Evolutionary conservation across 1,140 invertebrate species (phyloP).

Genomic region (Meloidogyne hapla): DNA sequence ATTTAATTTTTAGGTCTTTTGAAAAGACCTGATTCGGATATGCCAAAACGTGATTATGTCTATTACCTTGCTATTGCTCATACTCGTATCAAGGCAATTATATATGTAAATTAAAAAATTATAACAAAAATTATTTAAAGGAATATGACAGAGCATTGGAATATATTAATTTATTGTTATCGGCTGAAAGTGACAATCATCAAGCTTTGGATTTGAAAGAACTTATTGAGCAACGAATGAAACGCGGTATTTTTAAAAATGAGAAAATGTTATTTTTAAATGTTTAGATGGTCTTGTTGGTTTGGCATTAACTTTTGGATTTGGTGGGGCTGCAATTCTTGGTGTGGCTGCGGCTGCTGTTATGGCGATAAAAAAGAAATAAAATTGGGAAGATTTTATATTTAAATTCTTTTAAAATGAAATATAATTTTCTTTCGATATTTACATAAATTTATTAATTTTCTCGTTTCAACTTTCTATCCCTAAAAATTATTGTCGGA

Average conservation of each 20-base stretch:
- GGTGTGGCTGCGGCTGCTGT: constrained; percentile 27
- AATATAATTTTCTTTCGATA: not conserved
- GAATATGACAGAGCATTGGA: constrained; percentile 80
- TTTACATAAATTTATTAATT: not conserved
- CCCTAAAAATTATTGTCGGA: not conserved
- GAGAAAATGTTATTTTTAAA: constrained; percentile 12
- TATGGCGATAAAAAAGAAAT: constrained; percentile 24
- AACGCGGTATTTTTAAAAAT: constrained; percentile 72
- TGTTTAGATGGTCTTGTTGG: constrained; percentile 51
- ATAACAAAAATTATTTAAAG: constrained; percentile 66
- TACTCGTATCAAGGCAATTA: constrained; percentile 74
- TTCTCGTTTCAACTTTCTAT: not conserved
- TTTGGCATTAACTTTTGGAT: constrained; percentile 37
- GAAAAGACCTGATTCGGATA: constrained; percentile 74
- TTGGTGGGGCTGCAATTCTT: constrained; percentile 43
- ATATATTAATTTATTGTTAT: constrained; percentile 78
- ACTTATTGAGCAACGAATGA: constrained; percentile 82
- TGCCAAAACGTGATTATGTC: constrained; percentile 81
- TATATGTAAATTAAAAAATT: constrained; percentile 7
- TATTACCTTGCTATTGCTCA: constrained; percentile 90
- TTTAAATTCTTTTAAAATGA: no score
- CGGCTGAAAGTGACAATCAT: constrained; percentile 84
- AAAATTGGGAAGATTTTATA: not conserved
- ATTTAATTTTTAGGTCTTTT: constrained; percentile 73
- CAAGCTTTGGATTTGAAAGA: constrained; percentile 80